Conservation (phyloP, 2,797 vertebrate genomes). For the Macroramphosus scolopax region DNA sequence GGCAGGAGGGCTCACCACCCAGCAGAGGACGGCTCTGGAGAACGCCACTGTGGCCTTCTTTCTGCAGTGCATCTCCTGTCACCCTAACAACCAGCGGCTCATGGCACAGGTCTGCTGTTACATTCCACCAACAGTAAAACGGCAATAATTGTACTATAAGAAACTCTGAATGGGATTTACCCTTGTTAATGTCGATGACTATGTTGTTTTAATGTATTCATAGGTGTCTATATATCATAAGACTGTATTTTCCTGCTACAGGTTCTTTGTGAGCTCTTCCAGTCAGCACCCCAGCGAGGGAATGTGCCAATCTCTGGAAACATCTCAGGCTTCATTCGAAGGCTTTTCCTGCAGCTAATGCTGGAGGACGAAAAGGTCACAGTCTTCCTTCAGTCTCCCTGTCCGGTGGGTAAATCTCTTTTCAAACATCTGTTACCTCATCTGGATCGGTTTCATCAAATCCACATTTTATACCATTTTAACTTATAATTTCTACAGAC, state of each 20-base stretch:
- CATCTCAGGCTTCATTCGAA: conserved; percentile 96
- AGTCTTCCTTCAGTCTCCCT: conserved; percentile 97
- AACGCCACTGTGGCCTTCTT: conserved; percentile 98
- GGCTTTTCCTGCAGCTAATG: conserved; percentile 98
- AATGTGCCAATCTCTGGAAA: conserved; percentile 93
- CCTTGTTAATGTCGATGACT: no score
- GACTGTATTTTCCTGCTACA: conserved; percentile 57
- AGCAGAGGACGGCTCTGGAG: conserved; percentile 95
- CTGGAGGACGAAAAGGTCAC: conserved; percentile 98
- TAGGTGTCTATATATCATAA: not conserved
- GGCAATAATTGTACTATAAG: no score
- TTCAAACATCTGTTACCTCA: not conserved
- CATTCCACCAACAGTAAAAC: no score
- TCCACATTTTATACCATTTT: no score
- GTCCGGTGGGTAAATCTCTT: conserved; percentile 83
- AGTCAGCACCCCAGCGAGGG: conserved; percentile 91
- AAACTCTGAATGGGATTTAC: no score
- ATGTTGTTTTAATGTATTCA: no score
- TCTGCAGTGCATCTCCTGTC: conserved; percentile 97
- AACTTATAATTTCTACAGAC: no score
- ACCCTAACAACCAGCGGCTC: conserved; percentile 96
- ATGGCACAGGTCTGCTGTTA: conserved; percentile 90
- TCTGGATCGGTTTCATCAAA: no score
- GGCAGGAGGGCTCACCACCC: conserved; percentile 87
- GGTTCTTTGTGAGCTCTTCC: conserved; percentile 98